Evolutionary conservation across 2,888 invertebrate species (phyloP).

Genomic region (Chaitophorus viminalis): DNA sequence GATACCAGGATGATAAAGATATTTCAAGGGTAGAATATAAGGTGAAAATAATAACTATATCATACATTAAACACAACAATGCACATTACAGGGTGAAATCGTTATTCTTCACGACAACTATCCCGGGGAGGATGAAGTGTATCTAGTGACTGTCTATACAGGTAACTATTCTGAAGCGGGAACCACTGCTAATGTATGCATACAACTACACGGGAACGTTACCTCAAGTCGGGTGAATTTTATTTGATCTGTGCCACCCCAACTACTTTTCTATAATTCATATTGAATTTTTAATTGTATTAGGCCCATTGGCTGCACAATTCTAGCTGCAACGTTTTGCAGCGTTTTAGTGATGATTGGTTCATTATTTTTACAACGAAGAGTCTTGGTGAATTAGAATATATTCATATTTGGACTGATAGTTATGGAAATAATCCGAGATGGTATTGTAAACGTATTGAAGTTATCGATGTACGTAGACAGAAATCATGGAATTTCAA

Average conservation of each 20-base stretch:
- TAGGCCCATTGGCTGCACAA: slow-evolving; percentile 37
- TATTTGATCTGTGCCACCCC: not conserved
- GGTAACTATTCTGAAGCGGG: slow-evolving; percentile 63
- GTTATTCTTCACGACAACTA: slow-evolving; percentile 64
- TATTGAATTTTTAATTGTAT: not conserved
- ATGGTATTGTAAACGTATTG: slow-evolving; percentile 63
- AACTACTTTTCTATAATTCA: not conserved
- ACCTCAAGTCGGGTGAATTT: slow-evolving; percentile 32
- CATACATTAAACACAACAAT: not conserved
- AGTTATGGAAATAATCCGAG: slow-evolving; percentile 44
- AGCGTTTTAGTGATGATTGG: slow-evolving; percentile 57
- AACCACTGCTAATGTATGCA: slow-evolving; percentile 64
- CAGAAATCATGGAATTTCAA: not conserved
- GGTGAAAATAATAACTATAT: too few species aligned
- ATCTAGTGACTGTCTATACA: slow-evolving; percentile 64
- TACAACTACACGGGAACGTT: slow-evolving; percentile 63
- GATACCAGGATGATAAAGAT: slow-evolving; percentile 21
- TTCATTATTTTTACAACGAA: slow-evolving; percentile 41
- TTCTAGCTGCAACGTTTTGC: slow-evolving; percentile 26
- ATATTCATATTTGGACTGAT: slow-evolving; percentile 57
- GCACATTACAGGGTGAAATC: slow-evolving; percentile 51
- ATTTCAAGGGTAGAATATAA: slow-evolving; percentile 36
- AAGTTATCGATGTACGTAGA: slow-evolving; percentile 62
- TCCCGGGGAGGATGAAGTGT: slow-evolving; percentile 63
- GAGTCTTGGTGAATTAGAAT: slow-evolving; percentile 35